phyloP scores from a whole-genome alignment of 2,888 invertebrate species.

The Yponomeuta evonymella region DNA sequence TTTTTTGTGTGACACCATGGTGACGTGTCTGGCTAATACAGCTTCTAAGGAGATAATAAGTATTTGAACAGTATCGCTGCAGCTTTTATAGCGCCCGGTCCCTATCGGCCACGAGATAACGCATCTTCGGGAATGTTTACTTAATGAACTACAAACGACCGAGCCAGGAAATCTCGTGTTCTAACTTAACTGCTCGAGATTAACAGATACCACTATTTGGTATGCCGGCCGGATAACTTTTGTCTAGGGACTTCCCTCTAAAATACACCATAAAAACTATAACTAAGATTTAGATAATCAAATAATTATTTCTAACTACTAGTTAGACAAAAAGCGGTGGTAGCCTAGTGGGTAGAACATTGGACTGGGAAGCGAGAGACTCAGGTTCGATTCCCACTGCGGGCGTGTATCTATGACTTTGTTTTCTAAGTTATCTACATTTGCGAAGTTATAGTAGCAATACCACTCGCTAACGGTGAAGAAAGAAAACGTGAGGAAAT shows the following conservation, averaged over 20 bases:
- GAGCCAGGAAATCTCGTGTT: conserved; percentile 34
- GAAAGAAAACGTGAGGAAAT: no score
- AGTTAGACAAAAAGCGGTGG: no score
- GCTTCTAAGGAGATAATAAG: conserved; percentile 43
- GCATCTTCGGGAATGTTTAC: conserved; percentile 63
- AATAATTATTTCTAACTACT: no score
- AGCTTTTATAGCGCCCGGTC: conserved; percentile 55
- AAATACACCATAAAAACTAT: no score
- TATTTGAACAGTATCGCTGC: conserved; percentile 48
- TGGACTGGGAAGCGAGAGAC: no score
- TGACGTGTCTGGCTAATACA: conserved; percentile 30
- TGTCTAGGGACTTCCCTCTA: background rate
- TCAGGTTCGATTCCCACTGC: no score
- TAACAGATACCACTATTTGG: background rate
- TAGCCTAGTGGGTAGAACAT: no score
- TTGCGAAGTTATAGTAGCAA: no score
- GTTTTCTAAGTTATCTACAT: no score
- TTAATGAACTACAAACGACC: conserved; percentile 58
- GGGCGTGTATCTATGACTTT: no score
- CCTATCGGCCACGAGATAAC: conserved; percentile 65
- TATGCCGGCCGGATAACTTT: background rate
- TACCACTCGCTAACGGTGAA: no score
- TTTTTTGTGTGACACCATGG: conserved; percentile 48
- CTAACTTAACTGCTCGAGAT: conserved; percentile 2
- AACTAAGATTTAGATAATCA: no score